Conservation (phyloP, 1,140 invertebrate species). For the Neuroterus valhalla region DNA sequence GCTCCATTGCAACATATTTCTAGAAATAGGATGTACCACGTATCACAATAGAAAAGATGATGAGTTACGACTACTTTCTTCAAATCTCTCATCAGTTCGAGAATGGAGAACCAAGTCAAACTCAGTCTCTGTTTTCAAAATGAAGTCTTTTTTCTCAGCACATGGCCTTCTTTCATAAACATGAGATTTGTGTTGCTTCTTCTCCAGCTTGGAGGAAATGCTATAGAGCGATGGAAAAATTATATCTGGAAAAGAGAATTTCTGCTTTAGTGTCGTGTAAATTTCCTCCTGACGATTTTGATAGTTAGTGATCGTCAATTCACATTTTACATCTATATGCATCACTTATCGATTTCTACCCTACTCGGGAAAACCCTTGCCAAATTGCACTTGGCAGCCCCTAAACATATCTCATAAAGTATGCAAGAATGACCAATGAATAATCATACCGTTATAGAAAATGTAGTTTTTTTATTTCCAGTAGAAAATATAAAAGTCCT, state of each 20-base stretch:
- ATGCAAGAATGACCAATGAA: slow-evolving; percentile 27
- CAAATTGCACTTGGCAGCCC: slow-evolving; percentile 19
- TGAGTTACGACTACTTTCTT: not conserved
- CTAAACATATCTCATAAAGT: slow-evolving; percentile 1
- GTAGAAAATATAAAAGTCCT: too few species aligned
- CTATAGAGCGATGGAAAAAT: too few species aligned
- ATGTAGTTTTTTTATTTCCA: not conserved
- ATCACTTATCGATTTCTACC: slow-evolving; percentile 25
- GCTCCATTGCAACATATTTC: slow-evolving; percentile 25
- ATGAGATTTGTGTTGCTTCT: too few species aligned
- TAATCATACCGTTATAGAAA: slow-evolving; percentile 2
- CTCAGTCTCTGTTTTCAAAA: not conserved
- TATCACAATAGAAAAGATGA: not conserved
- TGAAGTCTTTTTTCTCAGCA: not conserved
- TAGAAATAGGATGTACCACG: not conserved
- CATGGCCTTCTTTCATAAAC: not conserved
- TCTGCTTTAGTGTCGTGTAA: too few species aligned
- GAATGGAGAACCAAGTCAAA: not conserved
- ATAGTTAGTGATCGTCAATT: not conserved
- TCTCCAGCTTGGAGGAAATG: too few species aligned
- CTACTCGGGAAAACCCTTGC: not conserved
- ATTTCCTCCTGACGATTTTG: not conserved
- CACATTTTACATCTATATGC: not conserved
- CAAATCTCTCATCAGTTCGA: not conserved
- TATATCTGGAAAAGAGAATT: too few species aligned